These are phyloP conservation scores for Vesta saturnalis DNA, from an alignment of 2,888 invertebrate genomes.

Conservation along the genomic window DNA sequence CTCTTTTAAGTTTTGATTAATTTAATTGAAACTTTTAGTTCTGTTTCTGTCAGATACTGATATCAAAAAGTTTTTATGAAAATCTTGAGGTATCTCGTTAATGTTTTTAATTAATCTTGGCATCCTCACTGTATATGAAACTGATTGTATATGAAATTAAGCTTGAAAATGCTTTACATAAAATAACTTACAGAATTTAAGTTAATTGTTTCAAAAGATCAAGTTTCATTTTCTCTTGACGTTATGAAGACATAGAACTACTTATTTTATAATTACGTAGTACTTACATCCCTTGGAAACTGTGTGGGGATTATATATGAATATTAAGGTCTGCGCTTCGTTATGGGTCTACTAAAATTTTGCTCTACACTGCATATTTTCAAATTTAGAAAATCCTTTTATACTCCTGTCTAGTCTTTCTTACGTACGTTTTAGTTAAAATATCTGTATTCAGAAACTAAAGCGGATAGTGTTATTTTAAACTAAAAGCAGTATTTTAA, in stretches of 20 bases:
- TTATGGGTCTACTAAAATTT: neutral
- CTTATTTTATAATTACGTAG: conserved; percentile 11
- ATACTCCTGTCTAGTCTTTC: neutral
- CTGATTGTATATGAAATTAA: conserved; percentile 7
- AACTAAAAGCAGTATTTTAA: no score
- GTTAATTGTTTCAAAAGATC: conserved; percentile 14
- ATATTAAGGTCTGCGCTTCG: conserved; percentile 4
- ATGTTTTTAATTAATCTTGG: conserved; percentile 3
- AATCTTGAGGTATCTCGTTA: neutral
- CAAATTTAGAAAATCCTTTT: neutral
- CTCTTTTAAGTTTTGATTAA: conserved; percentile 43
- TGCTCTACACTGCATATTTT: neutral
- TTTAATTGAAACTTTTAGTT: conserved; percentile 46
- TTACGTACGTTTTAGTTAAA: no score
- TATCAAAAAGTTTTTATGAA: neutral
- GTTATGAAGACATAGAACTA: conserved; percentile 11
- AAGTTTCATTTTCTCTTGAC: conserved; percentile 15
- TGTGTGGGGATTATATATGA: neutral
- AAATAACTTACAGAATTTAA: conserved; percentile 11
- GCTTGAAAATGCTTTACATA: neutral
- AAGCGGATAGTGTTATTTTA: no score
- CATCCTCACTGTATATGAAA: neutral
- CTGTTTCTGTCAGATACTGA: conserved; percentile 28
- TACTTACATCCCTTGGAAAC: conserved; percentile 4
- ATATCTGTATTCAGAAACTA: no score